These are phyloP conservation scores for Myrmecobius fasciatus DNA, from an alignment of 2,113 vertebrate species.

Conservation along the genomic window DNA sequence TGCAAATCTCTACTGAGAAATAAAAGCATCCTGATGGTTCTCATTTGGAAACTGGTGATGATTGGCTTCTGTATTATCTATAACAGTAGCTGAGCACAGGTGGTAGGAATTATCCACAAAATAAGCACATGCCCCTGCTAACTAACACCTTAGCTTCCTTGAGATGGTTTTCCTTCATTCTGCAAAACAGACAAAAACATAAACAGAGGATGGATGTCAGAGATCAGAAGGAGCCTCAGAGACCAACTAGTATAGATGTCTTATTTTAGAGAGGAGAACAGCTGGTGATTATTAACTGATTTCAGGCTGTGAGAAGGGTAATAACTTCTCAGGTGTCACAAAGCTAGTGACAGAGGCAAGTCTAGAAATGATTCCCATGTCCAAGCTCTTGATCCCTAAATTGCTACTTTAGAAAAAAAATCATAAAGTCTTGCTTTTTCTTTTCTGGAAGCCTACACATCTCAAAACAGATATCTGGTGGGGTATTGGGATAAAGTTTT, in stretches of 20 bases:
- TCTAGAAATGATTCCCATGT: background rate
- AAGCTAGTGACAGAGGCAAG: background rate
- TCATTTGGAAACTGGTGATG: conserved; percentile 30
- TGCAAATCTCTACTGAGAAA: background rate
- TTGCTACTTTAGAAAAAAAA: conserved; percentile 12
- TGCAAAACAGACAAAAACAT: conserved; percentile 10
- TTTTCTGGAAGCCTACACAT: conserved; percentile 44
- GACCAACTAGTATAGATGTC: background rate
- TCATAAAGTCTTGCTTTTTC: background rate
- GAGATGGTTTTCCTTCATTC: conserved; percentile 21
- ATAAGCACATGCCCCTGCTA: conserved; percentile 5
- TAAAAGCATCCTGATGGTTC: background rate
- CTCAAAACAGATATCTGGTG: background rate
- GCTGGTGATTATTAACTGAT: background rate
- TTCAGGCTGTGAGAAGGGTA: background rate
- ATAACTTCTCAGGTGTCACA: background rate
- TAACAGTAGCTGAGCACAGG: conserved; percentile 24
- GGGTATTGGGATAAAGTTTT: conserved; percentile 46
- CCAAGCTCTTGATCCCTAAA: background rate
- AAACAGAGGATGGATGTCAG: background rate
- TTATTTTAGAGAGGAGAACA: background rate
- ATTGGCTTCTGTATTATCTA: background rate
- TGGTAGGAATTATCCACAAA: conserved; percentile 5
- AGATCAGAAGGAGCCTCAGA: background rate
- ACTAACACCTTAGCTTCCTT: background rate